Evolutionary conservation across 2,888 invertebrate species (phyloP), one percentile per base, ranked within the genome.

Genomic region (Luffia ferchaultella): DNA sequence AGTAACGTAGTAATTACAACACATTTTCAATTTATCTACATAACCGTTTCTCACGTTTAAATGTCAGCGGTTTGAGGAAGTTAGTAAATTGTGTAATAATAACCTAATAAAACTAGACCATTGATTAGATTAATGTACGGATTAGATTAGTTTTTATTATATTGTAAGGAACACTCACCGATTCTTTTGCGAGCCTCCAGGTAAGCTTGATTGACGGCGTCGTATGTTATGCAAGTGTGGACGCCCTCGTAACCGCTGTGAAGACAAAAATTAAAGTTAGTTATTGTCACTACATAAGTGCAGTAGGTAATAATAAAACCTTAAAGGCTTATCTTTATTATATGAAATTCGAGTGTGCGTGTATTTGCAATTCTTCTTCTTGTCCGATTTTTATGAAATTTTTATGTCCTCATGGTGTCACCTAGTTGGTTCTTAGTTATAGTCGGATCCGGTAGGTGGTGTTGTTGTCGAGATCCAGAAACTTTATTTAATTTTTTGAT

Each of bases 191-290:
- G 88, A 48, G 94, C 94, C 69, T 95, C 93, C 58, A 92, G 76
- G 76, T 95, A 95, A 45, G 95, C 95, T 61, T 92, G 91, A 80
- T 95, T 95, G 54, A 95, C 88, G 49, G 95, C 93, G 63, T 95
- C 94, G 70, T 93, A 95, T 2, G 95, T 95, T 69, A 95, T 94
- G 74, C 95, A 96, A 54, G 91, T 91, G 56, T 90, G 88, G 48
- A 90, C 89, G 46, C 89, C 89, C 60, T 88, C 89, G 63, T 89
- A 89, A 16, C 86, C 86, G 54, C 91, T 91, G 84, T 51, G 86
- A 87, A 63, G 73, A 76, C 67, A 64, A 55, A 54, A 30, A 47
- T 2, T 18, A 19, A n/a, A n/a, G n/a, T n/a, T n/a, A n/a, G n/a
- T n/a, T n/a, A n/a, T n/a, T n/a, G n/a, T n/a, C n/a, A n/a, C n/a